Evolutionary conservation across 1,140 invertebrate genomes (phyloP), one percentile per base, ranked within the genome.

Genomic region (Monomorium pharaonis): DNA sequence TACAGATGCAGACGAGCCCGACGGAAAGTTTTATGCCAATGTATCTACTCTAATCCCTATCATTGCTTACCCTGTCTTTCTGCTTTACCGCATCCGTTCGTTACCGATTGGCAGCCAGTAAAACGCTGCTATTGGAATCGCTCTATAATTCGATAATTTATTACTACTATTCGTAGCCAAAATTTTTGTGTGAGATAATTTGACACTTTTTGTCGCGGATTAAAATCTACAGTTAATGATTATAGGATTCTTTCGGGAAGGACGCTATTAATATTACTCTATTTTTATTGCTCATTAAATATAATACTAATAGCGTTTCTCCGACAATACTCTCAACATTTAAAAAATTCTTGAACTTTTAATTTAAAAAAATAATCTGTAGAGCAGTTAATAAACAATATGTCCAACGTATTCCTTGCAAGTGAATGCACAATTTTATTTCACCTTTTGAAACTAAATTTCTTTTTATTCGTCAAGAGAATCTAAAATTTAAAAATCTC

Each of bases 21-120:
- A 27, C 37, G 27, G 14, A 69, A 74, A 63, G 86, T 88, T 85
- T 77, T 74, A 65, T 65, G 42, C 37, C 74, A 60, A 77, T 37
- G 56, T 78, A 75, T 74, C 56, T 69, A 54, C 44, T 47, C 54
- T 84, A 70, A 77, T 85, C 54, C 44, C 49, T n/a, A 67, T 81
- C 78, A 86, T 81, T 81, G 84, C 62, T 77, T 42, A 54, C 14
- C 27, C 33, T 54, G 27, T 54, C 18, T 6, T 21, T 27, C 24
- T n/a, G 9, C 5, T 51, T 56, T 60, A 37, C 16, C 24, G n/a
- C 47, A 47, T 27, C n/a, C 10, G 30, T 69, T 12, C 16, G n/a
- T 58, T 47, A 24, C n/a, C 51, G 30, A 42, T 27, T 30, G 24
- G 18, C 21, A 63, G 3, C 14, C n/a, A 54, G 18, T 49, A 63